These are phyloP conservation scores for Aepyceros melampus DNA, from an alignment of 2,113 vertebrate species.

Conservation along the genomic window DNA sequence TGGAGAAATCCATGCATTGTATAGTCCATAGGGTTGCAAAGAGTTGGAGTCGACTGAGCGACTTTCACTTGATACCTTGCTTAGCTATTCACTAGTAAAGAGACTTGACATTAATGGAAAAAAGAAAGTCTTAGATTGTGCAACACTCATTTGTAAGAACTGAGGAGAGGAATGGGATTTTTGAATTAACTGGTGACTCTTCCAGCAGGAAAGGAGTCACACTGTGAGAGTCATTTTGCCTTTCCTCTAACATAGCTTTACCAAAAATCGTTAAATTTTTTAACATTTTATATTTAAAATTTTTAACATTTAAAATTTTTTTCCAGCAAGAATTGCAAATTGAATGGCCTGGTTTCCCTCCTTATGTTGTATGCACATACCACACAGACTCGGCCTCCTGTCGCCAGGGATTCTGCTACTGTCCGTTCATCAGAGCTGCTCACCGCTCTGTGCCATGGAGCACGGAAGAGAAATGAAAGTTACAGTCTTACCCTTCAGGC, in stretches of 20 bases:
- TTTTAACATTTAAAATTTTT: not conserved
- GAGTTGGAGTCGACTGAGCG: accelerated
- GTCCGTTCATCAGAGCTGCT: not conserved
- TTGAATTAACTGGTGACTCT: not conserved
- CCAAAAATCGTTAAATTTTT: not conserved
- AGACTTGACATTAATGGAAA: not conserved
- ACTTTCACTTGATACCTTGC: not conserved
- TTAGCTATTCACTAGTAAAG: not conserved
- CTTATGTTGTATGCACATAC: not conserved
- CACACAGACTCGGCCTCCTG: not conserved
- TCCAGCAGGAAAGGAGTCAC: not conserved
- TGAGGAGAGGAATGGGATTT: not conserved
- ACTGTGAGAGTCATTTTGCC: not conserved
- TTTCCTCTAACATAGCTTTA: not conserved
- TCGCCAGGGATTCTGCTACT: not conserved
- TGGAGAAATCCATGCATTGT: not conserved
- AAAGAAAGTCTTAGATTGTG: not conserved
- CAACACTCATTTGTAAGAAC: not conserved
- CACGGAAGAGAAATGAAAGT: not conserved
- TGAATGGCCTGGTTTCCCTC: not conserved
- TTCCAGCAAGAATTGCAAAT: not conserved
- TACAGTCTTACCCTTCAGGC: not conserved
- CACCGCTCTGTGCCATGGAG: not conserved
- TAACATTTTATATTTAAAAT: not conserved
- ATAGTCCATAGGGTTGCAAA: not conserved